A percentile compares a stretch with the other conserved stretches of the same genome.
phyloP scores from a whole-genome alignment of 2,888 invertebrate species.

The Spisula solida region DNA sequence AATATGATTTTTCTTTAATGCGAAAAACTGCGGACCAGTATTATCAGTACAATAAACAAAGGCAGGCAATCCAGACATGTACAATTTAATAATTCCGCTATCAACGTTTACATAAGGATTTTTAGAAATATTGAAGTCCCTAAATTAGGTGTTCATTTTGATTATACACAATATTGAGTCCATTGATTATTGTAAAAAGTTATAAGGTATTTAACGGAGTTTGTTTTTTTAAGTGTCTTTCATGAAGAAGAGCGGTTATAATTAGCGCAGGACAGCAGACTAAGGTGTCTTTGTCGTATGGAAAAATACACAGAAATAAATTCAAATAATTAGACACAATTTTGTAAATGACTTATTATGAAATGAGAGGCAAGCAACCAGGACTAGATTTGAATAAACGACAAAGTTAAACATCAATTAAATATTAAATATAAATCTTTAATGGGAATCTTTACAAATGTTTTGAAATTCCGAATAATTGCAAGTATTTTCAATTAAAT shows the following conservation, averaged over 20 bases:
- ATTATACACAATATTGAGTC: conserved; percentile 68
- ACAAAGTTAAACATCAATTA: conserved; percentile 50
- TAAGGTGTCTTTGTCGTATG: conserved; percentile 55
- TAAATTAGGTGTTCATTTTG: conserved; percentile 68
- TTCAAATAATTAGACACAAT: conserved; percentile 51
- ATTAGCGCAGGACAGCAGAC: conserved; percentile 52
- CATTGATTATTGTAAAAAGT: conserved; percentile 60
- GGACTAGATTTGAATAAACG: conserved; percentile 31
- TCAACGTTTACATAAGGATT: conserved; percentile 69
- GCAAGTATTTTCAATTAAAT: conserved; percentile 47
- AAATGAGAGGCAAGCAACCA: conserved; percentile 36
- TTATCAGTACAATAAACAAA: conserved; percentile 65
- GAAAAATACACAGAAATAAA: conserved; percentile 32
- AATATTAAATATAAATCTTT: conserved; percentile 49
- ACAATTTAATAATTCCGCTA: conserved; percentile 63
- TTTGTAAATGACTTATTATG: conserved; percentile 53
- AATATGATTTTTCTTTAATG: conserved; percentile 53
- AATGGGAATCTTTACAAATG: conserved; percentile 24
- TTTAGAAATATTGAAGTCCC: conserved; percentile 58
- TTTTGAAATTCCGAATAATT: conserved; percentile 42
- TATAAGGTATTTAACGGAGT: conserved; percentile 45
- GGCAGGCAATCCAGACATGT: conserved; percentile 66
- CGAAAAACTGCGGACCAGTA: conserved; percentile 53
- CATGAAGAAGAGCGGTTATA: conserved; percentile 39
- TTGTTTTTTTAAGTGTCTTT: conserved; percentile 64